Conservation (phyloP, 2,797 vertebrate genomes). For the Hylomyscus alleni region DNA sequence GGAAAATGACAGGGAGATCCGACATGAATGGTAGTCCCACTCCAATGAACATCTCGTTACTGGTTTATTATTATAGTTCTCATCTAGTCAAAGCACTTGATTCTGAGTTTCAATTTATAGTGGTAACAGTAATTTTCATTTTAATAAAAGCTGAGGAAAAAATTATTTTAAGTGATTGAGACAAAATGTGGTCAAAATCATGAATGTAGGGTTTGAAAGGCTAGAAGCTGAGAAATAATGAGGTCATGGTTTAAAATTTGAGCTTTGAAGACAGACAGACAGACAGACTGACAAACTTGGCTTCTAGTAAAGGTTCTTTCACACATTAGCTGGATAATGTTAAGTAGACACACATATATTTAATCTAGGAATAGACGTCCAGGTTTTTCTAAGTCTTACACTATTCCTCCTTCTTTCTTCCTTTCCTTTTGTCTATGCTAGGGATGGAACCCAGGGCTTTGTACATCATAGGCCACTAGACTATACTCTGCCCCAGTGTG, state of each 20-base stretch:
- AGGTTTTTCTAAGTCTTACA: background rate
- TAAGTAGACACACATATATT: background rate
- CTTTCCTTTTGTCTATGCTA: background rate
- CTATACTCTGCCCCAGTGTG: background rate
- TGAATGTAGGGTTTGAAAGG: background rate
- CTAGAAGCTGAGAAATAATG: constrained; percentile 1
- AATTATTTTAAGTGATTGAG: constrained; percentile 50
- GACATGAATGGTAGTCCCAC: background rate
- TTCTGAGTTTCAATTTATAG: constrained; percentile 43
- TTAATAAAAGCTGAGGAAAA: constrained; percentile 47
- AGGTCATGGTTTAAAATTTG: background rate
- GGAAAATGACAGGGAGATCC: constrained; percentile 8
- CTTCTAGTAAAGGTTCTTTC: background rate
- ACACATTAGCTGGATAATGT: background rate
- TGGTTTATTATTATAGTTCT: constrained; percentile 6
- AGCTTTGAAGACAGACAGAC: background rate
- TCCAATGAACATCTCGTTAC: background rate
- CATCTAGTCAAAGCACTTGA: constrained; percentile 46
- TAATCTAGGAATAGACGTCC: background rate
- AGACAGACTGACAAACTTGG: background rate
- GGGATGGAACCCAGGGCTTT: background rate
- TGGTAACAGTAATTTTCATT: constrained; percentile 26
- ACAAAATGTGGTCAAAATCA: constrained; percentile 28
- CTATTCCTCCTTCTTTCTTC: background rate
- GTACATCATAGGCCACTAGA: background rate